phyloP scores from a whole-genome alignment of 2,113 vertebrate species.

The Aplodontia rufa region DNA sequence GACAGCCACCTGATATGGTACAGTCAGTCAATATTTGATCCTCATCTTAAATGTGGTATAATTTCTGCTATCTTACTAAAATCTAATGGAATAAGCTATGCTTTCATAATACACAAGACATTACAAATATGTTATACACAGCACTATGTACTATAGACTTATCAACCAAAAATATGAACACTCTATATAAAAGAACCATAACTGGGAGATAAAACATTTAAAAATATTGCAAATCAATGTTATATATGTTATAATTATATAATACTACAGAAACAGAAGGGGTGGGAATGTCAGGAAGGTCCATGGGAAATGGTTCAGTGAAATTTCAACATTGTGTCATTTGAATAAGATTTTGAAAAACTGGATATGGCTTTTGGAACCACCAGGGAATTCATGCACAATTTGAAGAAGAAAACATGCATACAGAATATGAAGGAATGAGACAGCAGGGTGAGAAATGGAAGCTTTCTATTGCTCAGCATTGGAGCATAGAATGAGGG shows the following conservation, averaged over 20 bases:
- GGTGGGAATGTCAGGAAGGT: not conserved
- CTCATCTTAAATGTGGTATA: not conserved
- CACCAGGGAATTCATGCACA: not conserved
- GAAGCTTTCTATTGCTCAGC: not conserved
- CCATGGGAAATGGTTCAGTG: not conserved
- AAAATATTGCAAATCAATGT: not conserved
- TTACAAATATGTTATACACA: not conserved
- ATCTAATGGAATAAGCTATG: not conserved
- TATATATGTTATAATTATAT: not conserved
- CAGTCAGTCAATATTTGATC: rapidly evolving
- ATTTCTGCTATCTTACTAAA: not conserved
- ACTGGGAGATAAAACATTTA: not conserved
- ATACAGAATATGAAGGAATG: not conserved
- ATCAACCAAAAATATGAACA: not conserved
- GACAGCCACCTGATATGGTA: not conserved
- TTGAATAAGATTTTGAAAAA: not conserved
- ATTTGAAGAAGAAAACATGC: not conserved
- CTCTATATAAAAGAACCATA: not conserved
- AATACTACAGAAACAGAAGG: not conserved
- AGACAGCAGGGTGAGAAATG: not conserved
- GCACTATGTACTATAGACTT: not conserved
- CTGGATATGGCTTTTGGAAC: not conserved
- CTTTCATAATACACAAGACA: not conserved
- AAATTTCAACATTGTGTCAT: not conserved
- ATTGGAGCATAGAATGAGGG: not conserved